Percentiles rank a stretch among this genome's conserved stretches.
phyloP scores from a whole-genome alignment of 1,140 invertebrate species.

The Diploscapter pachys region DNA sequence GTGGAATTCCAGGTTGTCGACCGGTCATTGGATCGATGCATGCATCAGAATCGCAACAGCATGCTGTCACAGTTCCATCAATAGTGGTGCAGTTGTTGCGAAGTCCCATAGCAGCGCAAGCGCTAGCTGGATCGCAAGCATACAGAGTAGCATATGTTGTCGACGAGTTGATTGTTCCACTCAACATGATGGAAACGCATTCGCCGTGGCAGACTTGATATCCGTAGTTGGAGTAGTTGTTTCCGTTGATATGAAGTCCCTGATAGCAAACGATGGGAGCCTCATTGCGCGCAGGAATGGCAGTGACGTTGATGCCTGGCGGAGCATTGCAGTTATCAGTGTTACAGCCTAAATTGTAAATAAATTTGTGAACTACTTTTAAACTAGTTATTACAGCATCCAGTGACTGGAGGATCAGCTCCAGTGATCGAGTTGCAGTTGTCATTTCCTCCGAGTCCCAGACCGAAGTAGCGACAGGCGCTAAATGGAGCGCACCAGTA shows the following conservation, averaged over 20 bases:
- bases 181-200: slow-evolving; percentile 19
- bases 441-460: slow-evolving; percentile 25
- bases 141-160: slow-evolving; percentile 9
- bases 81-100: slow-evolving; percentile 25
- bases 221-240: slow-evolving; percentile 6
- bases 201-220: slow-evolving; percentile 28
- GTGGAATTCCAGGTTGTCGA: slow-evolving; percentile 10
- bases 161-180: slow-evolving; percentile 14
- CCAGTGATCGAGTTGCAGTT: slow-evolving; percentile 23
- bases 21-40: slow-evolving; percentile 28
- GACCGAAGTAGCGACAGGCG: slow-evolving; percentile 23
- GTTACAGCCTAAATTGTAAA: slow-evolving; percentile 4
- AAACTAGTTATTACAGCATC: slow-evolving; percentile 8
- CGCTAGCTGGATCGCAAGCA: slow-evolving; percentile 22
- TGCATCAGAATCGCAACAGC: slow-evolving; percentile 33
- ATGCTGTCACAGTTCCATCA: slow-evolving; percentile 16
- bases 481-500: slow-evolving; percentile 33
- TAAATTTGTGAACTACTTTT: no score
- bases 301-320: slow-evolving; percentile 13
- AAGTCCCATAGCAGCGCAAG: slow-evolving; percentile 17
- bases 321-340: slow-evolving; percentile 23
- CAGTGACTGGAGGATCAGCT: slow-evolving; percentile 17
- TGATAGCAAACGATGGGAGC: slow-evolving; percentile 32
- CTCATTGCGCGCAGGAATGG: slow-evolving; percentile 18
- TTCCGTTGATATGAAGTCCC: slow-evolving; percentile 32